Base-by-base conservation (phyloP, 2,797 vertebrate genomes). In the Sebastes matsubarae region DNA sequence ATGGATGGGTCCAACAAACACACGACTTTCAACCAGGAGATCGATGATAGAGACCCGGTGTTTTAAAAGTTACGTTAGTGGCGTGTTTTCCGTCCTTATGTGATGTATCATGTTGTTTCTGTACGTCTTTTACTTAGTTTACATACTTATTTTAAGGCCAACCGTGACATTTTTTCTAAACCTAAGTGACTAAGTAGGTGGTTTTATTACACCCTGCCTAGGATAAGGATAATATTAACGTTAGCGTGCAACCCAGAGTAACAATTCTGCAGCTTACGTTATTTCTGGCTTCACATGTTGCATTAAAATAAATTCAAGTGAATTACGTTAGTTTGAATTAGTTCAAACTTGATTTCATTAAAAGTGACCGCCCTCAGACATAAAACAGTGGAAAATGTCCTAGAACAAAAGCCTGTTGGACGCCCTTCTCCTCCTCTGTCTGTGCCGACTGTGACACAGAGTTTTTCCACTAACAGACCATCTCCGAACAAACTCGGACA, bases 401-500 rank as follows among this genome's bases (percentile, higher is more conserved):
- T 5, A 46, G 22, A 71, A 71, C 67, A 75, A 81, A 77, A 46
- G 38, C n/a, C 2, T 68, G 57, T 20, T 24, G 2, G 57, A 66
- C 12, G 38, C 52, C 30, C 59, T 50, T 52, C 18, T 83, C 8
- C 22, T 75, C 13, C 27, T 67, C 27, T 34, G 16, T 69, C 8
- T 63, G 8, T 24, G 54, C 76, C 76, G 70, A 72, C 72, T 30
- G 64, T 70, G 85, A 89, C 73, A 83, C 46, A 82, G 65, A 81
- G 16, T 64, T 86, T 87, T 87, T 89, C 87, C 79, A 87, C 67
- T 20, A 22, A 68, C 64, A 60, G 58, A 52, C 65, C 54, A 77
- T 85, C 80, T 81, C 57, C 20, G 46, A 77, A 81, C 59, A 18
- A 83, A 68, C 67, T 87, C 66, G 72, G 89, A 90, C 84, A 82